These are phyloP conservation scores for Drosophila bifasciata DNA, from an alignment of 1,140 invertebrate genomes.

Conservation along the genomic window DNA sequence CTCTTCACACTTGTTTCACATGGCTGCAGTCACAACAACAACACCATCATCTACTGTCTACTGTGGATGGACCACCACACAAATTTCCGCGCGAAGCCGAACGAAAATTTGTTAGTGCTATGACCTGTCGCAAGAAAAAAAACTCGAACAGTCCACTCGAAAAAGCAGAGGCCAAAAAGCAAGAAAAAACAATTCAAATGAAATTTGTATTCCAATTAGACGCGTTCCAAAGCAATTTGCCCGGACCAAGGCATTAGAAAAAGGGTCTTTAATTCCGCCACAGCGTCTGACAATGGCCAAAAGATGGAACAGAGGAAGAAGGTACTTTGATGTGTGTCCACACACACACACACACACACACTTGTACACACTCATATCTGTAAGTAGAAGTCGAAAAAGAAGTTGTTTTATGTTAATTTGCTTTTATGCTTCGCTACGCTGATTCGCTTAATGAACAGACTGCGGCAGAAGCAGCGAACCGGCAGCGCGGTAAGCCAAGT, in stretches of 20 bases:
- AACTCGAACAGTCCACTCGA: slow-evolving; percentile 22
- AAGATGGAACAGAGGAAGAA: slow-evolving; percentile 21
- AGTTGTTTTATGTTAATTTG: slow-evolving; percentile 81
- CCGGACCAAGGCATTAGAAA: slow-evolving; percentile 48
- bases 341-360: background rate
- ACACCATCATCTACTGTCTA: background rate
- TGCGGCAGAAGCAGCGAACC: slow-evolving; percentile 11
- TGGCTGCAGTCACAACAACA: background rate
- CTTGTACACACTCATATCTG: slow-evolving; percentile 2
- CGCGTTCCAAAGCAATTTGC: slow-evolving; percentile 74
- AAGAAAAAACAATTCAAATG: slow-evolving; percentile 45
- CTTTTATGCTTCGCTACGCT: slow-evolving; percentile 78
- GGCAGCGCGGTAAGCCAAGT: slow-evolving; percentile 49
- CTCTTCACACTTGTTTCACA: background rate
- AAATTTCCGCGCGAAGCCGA: background rate
- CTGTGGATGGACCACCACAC: background rate
- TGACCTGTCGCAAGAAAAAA: slow-evolving; percentile 67
- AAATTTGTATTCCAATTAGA: slow-evolving; percentile 79
- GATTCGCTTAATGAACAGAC: slow-evolving; percentile 79
- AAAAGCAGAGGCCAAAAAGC: slow-evolving; percentile 10
- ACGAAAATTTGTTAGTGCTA: slow-evolving; percentile 20
- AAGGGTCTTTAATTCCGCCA: slow-evolving; percentile 80
- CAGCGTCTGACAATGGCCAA: slow-evolving; percentile 37
- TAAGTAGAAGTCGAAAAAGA: slow-evolving; percentile 65
- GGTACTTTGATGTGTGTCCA: slow-evolving; percentile 25